phyloP scores from a whole-genome alignment of 30 jellyfish, hydroid and myxozoan genomes.

The Pelagia noctiluca region DNA sequence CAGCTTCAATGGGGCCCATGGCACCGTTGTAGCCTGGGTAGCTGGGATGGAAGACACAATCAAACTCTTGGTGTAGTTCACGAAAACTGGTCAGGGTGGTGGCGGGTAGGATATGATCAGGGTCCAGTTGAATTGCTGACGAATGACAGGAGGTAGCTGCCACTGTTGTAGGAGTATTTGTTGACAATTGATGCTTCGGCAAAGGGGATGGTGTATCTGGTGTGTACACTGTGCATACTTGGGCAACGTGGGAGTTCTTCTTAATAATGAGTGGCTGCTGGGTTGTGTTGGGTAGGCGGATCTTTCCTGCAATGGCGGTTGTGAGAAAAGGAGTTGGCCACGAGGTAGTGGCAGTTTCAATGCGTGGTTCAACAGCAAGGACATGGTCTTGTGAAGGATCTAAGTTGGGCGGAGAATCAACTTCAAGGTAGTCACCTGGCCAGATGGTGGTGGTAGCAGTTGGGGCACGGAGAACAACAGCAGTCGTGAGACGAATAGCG shows the following conservation, averaged over 20 bases:
- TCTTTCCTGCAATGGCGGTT: neutral
- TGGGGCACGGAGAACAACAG: slow-evolving; percentile 12
- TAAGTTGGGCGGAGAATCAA: neutral
- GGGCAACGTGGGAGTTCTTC: slow-evolving; percentile 34
- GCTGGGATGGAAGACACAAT: no score
- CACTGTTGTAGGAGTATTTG: no score
- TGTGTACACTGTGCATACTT: neutral
- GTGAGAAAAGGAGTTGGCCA: slow-evolving; percentile 29
- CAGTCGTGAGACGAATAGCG: neutral
- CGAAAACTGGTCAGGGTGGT: neutral
- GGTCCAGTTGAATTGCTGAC: no score
- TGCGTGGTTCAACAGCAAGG: no score
- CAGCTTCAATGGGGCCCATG: no score
- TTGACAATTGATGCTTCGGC: no score
- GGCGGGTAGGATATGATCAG: slow-evolving; percentile 27
- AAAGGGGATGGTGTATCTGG: no score
- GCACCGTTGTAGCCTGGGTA: no score
- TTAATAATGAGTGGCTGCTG: neutral
- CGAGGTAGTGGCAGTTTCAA: no score
- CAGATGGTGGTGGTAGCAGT: neutral
- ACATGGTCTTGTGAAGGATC: neutral
- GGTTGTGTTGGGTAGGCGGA: no score
- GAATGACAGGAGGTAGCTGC: no score
- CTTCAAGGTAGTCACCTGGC: slow-evolving; percentile 9
- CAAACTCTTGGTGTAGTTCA: slow-evolving; percentile 5